phyloP scores from a whole-genome alignment of 2,888 invertebrate species.

The Drosophila nr. perissopoda region DNA sequence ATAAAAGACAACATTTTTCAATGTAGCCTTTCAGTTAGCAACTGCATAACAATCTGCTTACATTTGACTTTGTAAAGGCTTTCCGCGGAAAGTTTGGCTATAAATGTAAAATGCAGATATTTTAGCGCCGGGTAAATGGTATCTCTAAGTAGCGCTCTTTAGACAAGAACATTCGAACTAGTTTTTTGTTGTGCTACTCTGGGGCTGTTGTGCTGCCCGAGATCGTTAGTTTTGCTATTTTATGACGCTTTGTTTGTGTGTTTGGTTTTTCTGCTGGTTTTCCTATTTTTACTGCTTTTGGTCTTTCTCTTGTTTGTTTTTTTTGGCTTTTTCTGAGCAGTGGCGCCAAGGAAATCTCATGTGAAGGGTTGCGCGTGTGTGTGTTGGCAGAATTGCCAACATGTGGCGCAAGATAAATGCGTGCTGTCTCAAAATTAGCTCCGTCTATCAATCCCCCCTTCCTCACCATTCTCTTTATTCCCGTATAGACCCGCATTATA shows the following conservation, averaged over 20 bases:
- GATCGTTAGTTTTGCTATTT: conserved; percentile 74
- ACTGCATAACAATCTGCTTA: not conserved
- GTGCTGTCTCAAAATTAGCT: conserved; percentile 54
- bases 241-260: conserved; percentile 48
- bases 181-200: conserved; percentile 16
- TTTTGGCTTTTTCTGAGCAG: conserved; percentile 38
- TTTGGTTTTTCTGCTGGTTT: conserved; percentile 27
- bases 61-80: not conserved
- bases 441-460: conserved; percentile 35
- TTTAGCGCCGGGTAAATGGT: not conserved
- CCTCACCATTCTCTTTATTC: not conserved
- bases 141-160: not conserved
- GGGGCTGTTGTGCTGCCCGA: conserved; percentile 46
- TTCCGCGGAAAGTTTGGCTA: not conserved
- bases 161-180: not conserved
- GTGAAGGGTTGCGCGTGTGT: conserved; percentile 33
- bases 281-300: conserved; percentile 17
- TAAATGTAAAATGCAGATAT: not conserved
- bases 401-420: conserved; percentile 66
- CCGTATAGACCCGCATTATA: not conserved
- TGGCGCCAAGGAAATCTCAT: conserved; percentile 53
- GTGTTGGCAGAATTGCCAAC: conserved; percentile 43
- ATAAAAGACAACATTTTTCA: not conserved
- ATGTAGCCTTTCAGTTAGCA: not conserved
- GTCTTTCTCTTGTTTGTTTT: conserved; percentile 8